phyloP scores from a whole-genome alignment of 1,140 invertebrate species.

The Platorchestia sp. region DNA sequence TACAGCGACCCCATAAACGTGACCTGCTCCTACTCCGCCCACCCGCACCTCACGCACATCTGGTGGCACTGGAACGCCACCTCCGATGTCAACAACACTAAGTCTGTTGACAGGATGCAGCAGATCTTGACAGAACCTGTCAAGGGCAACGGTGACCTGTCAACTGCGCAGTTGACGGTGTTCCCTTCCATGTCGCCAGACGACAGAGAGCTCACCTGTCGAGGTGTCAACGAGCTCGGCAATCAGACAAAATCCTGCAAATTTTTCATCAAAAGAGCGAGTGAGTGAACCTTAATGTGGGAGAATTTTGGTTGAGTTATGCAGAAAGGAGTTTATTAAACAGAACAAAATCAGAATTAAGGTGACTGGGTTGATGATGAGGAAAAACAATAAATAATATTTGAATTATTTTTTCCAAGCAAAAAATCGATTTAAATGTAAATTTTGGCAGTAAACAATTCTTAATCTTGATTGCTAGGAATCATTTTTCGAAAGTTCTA shows the following conservation, averaged over 20 bases:
- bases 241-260: conserved; percentile 56
- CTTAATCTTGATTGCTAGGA: too few relatives aligned
- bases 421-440: too few relatives aligned
- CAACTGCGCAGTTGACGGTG: conserved; percentile 38
- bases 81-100: conserved; percentile 24
- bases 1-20: conserved; percentile 59
- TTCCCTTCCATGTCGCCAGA: conserved; percentile 40
- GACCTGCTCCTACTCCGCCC: conserved; percentile 27
- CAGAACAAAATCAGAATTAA: too few relatives aligned
- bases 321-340: too few relatives aligned
- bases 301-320: too few relatives aligned
- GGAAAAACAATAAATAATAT: too few relatives aligned
- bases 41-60: conserved; percentile 32
- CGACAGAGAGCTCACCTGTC: conserved; percentile 56
- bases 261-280: conserved; percentile 56
- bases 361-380: too few relatives aligned
- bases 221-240: conserved; percentile 55
- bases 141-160: conserved; percentile 19
- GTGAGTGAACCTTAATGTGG: too few relatives aligned
- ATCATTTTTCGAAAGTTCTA: too few relatives aligned
- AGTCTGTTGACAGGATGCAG: conserved; percentile 33
- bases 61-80: conserved; percentile 50
- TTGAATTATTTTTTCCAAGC: too few relatives aligned
- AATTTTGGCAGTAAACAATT: too few relatives aligned
- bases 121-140: neutral